Evolutionary conservation across 2,113 vertebrate genomes (phyloP), one percentile per base, ranked within the genome.

Genomic region (Ammospiza nelsoni): DNA sequence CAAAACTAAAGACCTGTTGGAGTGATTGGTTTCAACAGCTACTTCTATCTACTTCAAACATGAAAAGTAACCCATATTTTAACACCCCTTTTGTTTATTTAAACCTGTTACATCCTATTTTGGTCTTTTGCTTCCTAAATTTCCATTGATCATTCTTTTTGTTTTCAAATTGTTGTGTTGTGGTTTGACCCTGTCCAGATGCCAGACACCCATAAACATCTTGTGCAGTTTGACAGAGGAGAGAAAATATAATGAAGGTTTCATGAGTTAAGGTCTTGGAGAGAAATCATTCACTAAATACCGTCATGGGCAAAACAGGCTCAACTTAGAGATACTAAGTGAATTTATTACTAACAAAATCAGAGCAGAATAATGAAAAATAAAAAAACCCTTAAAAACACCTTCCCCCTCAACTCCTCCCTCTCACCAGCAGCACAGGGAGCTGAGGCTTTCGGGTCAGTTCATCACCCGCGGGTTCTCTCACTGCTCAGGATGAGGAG

Each of bases 371-470:
- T 28, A 48, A 55, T 39, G 18, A 48, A 74, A 55, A 74, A 18
- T 23, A 8, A 8, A 39, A 44, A 48, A 48, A 33, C 3, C 9
- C 23, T n/a, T n/a, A 48, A 41, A 84, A 84, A n/a, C n/a, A 15
- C 9, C 9, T n/a, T 39, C n/a, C 4, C 9, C 22, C 19, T 43
- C 6, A 19, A n/a, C 3, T 19, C 6, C 19, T 39, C 7, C 27
- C 23, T 65, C 8, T 12, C 24, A 74, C 29, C 0, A 0, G 12
- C 59, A 75, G 29, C 5, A 3, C 15, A n/a, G 43, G 19, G 23
- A 84, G n/a, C 12, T 23, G 29, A 29, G 19, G 23, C 6, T 33
- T 39, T 9, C 15, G 39, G 41, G 41, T 48, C n/a, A 49, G 29
- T 41, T 66, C 11, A 48, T 33, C 41, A 57, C 7, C n/a, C 0